Conservation (phyloP, 1,140 invertebrate genomes). For the Micrasema minimum region DNA sequence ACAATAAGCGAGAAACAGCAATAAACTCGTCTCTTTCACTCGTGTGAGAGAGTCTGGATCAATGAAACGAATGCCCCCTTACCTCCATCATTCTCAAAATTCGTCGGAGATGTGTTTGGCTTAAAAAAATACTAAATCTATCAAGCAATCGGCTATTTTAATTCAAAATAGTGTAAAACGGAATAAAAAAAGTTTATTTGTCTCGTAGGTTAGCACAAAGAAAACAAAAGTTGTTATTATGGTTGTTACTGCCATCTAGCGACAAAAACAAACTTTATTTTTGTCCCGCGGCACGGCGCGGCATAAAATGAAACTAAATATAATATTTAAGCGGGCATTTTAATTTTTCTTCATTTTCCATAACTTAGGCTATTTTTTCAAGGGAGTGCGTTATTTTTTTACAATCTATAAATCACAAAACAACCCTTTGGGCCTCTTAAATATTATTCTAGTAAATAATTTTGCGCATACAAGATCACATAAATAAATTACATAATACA, state of each 20-base stretch:
- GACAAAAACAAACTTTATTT: not conserved
- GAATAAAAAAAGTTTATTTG: no score
- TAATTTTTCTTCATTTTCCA: not conserved
- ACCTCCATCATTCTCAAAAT: constrained; percentile 22
- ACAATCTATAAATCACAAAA: no score
- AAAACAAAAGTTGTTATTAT: not conserved
- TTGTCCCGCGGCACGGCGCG: no score
- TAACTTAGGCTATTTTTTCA: no score
- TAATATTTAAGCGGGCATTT: not conserved
- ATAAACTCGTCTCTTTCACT: constrained; percentile 2
- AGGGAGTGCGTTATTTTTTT: no score
- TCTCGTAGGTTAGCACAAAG: not conserved
- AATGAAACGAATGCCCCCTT: constrained; percentile 60
- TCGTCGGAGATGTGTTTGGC: not conserved
- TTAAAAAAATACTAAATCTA: constrained; percentile 7
- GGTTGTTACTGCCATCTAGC: constrained; percentile 7
- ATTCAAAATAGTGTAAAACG: no score
- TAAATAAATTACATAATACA: no score
- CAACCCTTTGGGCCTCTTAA: no score
- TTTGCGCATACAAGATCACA: no score
- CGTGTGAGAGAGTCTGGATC: constrained; percentile 59
- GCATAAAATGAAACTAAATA: not conserved
- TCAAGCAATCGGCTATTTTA: not conserved
- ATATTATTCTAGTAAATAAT: no score
- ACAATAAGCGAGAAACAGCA: constrained; percentile 31